Evolutionary conservation across 37 sponge, comb jelly and placozoan genomes (phyloP), one percentile per base, ranked within the genome.

Genomic region (Halisarca cf. caerulea): DNA sequence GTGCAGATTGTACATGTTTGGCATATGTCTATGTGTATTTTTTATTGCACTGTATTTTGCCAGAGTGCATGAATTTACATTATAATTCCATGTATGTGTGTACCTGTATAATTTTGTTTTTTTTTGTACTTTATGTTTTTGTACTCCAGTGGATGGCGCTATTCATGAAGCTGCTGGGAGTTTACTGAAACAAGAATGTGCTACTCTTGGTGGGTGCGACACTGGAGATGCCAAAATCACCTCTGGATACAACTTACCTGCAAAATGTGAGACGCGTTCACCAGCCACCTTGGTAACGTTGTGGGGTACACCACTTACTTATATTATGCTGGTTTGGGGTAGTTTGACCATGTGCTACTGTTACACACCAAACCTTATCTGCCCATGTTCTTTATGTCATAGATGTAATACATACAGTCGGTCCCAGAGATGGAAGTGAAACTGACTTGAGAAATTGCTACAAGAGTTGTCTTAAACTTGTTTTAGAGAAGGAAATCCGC

Each of bases 331-430:
- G 57, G 66, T 81, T 2, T 9, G 37, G n/a, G n/a, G n/a, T n/a
- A n/a, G n/a, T n/a, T n/a, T n/a, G n/a, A n/a, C n/a, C n/a, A n/a
- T n/a, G n/a, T n/a, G n/a, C n/a, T n/a, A n/a, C n/a, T n/a, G n/a
- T n/a, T n/a, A n/a, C n/a, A n/a, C n/a, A n/a, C n/a, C n/a, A n/a
- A n/a, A n/a, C n/a, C n/a, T n/a, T n/a, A n/a, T n/a, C n/a, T n/a
- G n/a, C n/a, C n/a, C n/a, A n/a, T n/a, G n/a, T n/a, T n/a, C n/a
- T n/a, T n/a, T n/a, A n/a, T n/a, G n/a, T n/a, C n/a, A 0, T 55
- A 95, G 96, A 90, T 85, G 82, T 97, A 17, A 59, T 97, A 0
- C 97, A 97, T 66, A 91, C 97, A 72, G 95, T 97, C 59, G 97
- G 95, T 1, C 97, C 97, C 7, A 86, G 86, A 39, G 59, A 87